Evolutionary conservation across 2,113 vertebrate species (phyloP), one percentile per base, ranked within the genome.

Genomic region (Himantopus leucocephalus): DNA sequence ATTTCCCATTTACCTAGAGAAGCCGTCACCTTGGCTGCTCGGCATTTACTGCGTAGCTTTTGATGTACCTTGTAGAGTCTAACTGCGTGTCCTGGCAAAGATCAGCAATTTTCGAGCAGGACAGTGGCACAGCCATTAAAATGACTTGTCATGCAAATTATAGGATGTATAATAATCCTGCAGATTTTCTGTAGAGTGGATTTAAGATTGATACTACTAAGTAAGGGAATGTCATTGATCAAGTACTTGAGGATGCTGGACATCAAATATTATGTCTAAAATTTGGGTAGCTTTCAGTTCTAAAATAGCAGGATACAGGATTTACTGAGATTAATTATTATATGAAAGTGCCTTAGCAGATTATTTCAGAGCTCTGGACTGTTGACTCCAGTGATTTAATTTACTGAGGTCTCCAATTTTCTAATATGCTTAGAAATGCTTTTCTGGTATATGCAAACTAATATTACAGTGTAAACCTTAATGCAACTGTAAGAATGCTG

Each of bases 361-460:
- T 97, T 97, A 92, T 94, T 94, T 94, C 52, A 77, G 85, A 94
- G 85, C 76, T 89, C 88, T 75, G 95, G 83, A 92, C 85, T 96
- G 94, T 96, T 95, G 95, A 96, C 94, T 94, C 41, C 82, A 90
- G 94, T 94, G 94, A 93, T 94, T 96, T 95, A 94, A 95, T 96
- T 95, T 95, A 93, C 79, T 87, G 92, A 91, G 72, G 83, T 81
- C 76, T 93, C 90, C 56, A 84, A 2, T 96, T 96, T 91, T 89
- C 88, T 93, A 96, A 96, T 77, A 96, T 92, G 94, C 96, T 96
- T 97, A 95, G 90, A 94, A 97, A 81, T 96, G 94, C 85, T 95
- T 92, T 94, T 92, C 85, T 96, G 83, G 22, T 95, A 53, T 94
- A 95, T 93, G 94, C 90, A 96, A 96, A 97, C 43, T 13, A 96